These are phyloP conservation scores for Suncus etruscus DNA, from an alignment of 2,113 vertebrate species.

Conservation along the genomic window DNA sequence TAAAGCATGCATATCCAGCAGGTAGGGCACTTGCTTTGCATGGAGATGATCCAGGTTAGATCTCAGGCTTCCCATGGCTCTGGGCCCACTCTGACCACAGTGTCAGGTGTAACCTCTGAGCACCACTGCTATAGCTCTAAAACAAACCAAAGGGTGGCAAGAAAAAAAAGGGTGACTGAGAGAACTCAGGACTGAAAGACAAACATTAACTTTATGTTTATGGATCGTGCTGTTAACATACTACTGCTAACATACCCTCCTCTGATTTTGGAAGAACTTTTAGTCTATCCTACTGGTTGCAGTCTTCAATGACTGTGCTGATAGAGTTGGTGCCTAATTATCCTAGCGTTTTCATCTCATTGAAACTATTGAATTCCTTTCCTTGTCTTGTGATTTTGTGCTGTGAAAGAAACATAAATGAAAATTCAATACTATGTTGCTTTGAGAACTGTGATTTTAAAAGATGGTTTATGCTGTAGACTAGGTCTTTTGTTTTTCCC, in stretches of 20 bases:
- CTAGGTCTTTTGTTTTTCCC: neutral
- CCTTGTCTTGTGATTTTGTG: neutral
- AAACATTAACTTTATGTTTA: neutral
- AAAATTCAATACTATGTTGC: neutral
- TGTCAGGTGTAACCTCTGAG: too few relatives aligned
- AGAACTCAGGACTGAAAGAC: neutral
- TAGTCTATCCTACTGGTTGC: neutral
- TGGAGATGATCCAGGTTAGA: too few relatives aligned
- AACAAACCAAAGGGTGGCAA: too few relatives aligned
- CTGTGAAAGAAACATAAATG: neutral
- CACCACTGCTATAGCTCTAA: too few relatives aligned
- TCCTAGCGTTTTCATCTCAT: neutral
- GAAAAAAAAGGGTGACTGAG: neutral
- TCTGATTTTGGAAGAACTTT: neutral
- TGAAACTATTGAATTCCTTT: neutral
- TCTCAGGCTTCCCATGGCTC: too few relatives aligned
- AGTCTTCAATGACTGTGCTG: neutral
- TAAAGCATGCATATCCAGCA: too few relatives aligned
- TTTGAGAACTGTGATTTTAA: neutral
- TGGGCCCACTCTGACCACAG: too few relatives aligned
- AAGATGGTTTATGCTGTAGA: neutral
- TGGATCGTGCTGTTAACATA: neutral
- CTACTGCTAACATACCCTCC: neutral
- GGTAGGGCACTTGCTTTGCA: too few relatives aligned
- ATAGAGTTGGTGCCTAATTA: neutral